Conservation (phyloP, 2,888 invertebrate genomes). For the Sesia apiformis region DNA sequence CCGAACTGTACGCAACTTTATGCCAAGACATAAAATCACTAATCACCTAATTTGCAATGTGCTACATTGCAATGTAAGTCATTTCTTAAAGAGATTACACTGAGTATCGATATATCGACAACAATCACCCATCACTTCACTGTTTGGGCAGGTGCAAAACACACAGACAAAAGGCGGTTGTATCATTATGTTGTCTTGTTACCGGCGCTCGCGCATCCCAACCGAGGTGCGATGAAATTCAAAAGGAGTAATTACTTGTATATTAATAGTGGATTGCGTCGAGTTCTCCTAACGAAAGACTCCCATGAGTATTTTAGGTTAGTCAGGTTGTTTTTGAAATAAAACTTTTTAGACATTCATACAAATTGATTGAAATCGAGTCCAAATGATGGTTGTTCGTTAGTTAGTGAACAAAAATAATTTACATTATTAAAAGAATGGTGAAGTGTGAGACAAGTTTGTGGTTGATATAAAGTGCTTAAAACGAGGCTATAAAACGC, state of each 20-base stretch:
- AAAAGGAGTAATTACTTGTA: conserved; percentile 60
- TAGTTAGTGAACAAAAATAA: no score
- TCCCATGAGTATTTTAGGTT: conserved; percentile 16
- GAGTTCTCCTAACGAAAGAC: conserved; percentile 25
- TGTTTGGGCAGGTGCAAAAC: conserved; percentile 74
- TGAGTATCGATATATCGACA: conserved; percentile 25
- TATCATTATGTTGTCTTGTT: conserved; percentile 74
- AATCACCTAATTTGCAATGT: no score
- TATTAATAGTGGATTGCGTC: conserved; percentile 31
- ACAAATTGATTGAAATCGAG: no score
- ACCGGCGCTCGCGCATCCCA: conserved; percentile 59
- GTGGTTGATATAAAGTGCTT: no score
- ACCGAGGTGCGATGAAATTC: conserved; percentile 47
- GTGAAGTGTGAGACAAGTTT: no score
- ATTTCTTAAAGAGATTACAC: conserved; percentile 5
- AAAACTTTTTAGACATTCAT: background rate
- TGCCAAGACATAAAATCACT: no score
- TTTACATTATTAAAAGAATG: no score
- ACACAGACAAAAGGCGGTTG: conserved; percentile 61
- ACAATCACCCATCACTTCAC: conserved; percentile 25
- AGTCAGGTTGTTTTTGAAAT: background rate
- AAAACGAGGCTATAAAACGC: no score
- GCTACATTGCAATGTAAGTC: no score
- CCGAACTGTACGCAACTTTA: no score
- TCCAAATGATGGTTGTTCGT: no score